These are phyloP conservation scores for Columbina picui DNA, from an alignment of 2,113 vertebrate species.

Conservation along the genomic window DNA sequence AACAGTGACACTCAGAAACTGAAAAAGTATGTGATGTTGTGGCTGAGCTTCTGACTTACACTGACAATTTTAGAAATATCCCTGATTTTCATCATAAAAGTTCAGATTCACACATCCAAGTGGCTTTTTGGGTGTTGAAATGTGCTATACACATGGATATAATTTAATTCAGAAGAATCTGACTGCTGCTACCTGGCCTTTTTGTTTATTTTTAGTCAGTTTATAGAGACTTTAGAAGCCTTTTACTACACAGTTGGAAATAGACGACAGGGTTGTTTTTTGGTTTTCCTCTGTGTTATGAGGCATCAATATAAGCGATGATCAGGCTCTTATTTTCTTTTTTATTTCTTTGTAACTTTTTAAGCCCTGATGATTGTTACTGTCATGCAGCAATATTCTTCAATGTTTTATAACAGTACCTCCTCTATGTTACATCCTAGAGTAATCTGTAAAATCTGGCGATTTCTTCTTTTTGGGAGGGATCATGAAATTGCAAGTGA, in stretches of 20 bases:
- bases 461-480: not conserved
- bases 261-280: not conserved
- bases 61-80: not conserved
- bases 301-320: not conserved
- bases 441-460: not conserved
- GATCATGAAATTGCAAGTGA: not conserved
- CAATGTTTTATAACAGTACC: not conserved
- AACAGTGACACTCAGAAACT: not conserved
- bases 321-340: rapidly evolving
- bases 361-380: not conserved
- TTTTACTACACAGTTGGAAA: not conserved
- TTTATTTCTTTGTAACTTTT: not conserved
- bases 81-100: not conserved
- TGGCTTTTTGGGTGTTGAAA: not conserved
- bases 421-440: not conserved
- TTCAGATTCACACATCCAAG: not conserved
- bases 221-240: not conserved
- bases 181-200: not conserved
- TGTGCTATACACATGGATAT: not conserved
- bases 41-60: not conserved
- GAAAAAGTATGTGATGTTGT: not conserved
- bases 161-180: not conserved
- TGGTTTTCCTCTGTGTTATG: not conserved
- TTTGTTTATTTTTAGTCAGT: not conserved
- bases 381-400: not conserved